These are phyloP conservation scores for Araneus ventricosus DNA, from an alignment of 1,140 invertebrate genomes.

Conservation along the genomic window DNA sequence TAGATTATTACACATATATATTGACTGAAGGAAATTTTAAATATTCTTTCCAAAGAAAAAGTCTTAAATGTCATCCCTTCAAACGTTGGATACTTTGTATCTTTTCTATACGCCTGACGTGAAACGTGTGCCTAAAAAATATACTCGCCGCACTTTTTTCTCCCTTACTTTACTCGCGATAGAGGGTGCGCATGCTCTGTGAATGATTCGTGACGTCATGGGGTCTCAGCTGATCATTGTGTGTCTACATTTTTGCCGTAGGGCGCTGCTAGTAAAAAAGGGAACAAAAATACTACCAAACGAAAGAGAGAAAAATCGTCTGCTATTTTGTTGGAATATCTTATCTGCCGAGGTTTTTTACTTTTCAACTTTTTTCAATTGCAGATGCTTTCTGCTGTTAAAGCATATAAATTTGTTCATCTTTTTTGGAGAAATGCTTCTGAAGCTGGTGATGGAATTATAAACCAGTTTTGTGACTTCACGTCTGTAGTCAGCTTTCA, in stretches of 20 bases:
- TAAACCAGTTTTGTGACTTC: no score
- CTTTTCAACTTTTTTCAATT: neutral
- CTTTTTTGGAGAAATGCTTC: neutral
- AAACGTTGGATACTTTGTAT: neutral
- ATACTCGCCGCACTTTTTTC: neutral
- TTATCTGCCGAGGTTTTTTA: neutral
- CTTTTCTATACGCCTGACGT: neutral
- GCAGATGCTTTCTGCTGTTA: neutral
- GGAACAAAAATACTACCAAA: neutral
- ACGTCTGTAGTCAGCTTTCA: no score
- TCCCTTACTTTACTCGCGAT: neutral
- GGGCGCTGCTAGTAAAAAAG: conserved; percentile 10
- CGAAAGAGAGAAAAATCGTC: neutral
- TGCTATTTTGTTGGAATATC: conserved; percentile 56
- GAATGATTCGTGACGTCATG: conserved; percentile 14
- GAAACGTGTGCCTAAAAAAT: neutral
- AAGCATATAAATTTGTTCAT: neutral
- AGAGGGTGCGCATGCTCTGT: neutral
- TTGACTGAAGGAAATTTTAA: no score
- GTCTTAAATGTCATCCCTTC: no score
- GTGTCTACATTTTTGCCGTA: conserved; percentile 56
- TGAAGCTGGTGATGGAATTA: neutral
- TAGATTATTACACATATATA: no score
- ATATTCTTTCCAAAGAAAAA: no score
- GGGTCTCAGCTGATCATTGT: conserved; percentile 49